phyloP scores from a whole-genome alignment of 2,113 vertebrate genomes.

The Nesoenas mayeri region DNA sequence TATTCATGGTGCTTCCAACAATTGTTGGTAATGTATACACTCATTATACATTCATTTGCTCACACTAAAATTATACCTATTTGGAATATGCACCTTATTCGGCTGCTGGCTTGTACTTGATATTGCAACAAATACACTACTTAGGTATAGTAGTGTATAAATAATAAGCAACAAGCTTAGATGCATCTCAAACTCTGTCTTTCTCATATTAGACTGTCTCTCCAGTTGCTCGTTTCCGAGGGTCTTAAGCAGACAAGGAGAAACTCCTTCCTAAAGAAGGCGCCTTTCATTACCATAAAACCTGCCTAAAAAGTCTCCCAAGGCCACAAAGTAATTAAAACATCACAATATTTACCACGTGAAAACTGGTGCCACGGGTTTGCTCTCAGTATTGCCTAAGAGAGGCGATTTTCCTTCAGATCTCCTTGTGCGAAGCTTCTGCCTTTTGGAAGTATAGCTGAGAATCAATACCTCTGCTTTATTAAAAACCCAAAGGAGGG shows the following conservation, averaged over 20 bases:
- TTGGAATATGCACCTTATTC: not conserved
- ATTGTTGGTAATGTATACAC: rapidly evolving
- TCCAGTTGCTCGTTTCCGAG: rapidly evolving
- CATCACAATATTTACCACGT: not conserved
- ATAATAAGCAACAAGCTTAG: rapidly evolving
- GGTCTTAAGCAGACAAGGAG: not conserved
- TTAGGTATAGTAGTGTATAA: rapidly evolving
- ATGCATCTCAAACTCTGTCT: too few relatives aligned
- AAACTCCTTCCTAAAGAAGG: not conserved
- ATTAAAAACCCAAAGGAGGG: rapidly evolving
- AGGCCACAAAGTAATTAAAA: not conserved
- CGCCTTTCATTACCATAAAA: rapidly evolving
- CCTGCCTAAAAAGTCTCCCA: not conserved
- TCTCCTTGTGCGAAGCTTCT: not conserved
- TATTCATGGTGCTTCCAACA: not conserved
- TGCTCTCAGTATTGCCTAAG: not conserved
- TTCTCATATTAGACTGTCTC: not conserved
- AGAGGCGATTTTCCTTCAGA: not conserved
- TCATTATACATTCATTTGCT: not conserved
- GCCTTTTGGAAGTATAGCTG: not conserved
- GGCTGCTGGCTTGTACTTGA: not conserved
- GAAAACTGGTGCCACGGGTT: not conserved
- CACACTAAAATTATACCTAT: not conserved
- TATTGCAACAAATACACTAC: not conserved
- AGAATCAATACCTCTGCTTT: rapidly evolving